These are phyloP conservation scores for Halcyon smyrnensis DNA, from an alignment of 2,797 vertebrate genomes.

Conservation along the genomic window DNA sequence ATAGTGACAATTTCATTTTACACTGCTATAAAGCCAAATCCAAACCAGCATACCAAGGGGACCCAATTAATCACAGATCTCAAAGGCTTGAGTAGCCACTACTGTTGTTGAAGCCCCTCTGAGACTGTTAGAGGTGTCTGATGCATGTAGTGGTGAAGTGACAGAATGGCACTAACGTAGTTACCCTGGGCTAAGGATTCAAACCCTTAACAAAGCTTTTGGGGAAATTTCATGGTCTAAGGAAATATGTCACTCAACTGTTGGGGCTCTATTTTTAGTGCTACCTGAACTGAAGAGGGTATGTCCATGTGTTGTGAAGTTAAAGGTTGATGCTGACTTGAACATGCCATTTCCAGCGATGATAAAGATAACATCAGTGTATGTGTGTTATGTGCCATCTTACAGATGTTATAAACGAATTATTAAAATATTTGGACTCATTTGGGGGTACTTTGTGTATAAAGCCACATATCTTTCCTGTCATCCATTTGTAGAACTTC, in stretches of 20 bases:
- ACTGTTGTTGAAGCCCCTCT: neutral
- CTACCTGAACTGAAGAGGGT: neutral
- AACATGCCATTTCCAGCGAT: neutral
- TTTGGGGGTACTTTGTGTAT: neutral
- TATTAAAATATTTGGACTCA: neutral
- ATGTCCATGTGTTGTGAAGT: neutral
- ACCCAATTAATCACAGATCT: neutral
- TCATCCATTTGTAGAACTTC: neutral
- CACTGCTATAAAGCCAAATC: neutral
- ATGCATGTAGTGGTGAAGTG: fast-evolving
- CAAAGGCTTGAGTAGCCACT: neutral
- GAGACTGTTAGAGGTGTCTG: neutral
- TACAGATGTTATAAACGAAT: neutral
- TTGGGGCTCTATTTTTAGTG: neutral
- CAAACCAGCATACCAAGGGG: neutral
- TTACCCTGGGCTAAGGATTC: neutral
- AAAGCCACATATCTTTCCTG: neutral
- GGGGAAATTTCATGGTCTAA: neutral
- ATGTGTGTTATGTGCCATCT: neutral
- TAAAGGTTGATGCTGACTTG: neutral
- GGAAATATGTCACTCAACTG: neutral
- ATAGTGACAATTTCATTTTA: neutral
- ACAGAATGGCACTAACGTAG: neutral
- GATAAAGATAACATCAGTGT: neutral
- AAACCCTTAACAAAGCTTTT: neutral